phyloP scores from a whole-genome alignment of 2,797 vertebrate genomes.

The Carduelis carduelis region DNA sequence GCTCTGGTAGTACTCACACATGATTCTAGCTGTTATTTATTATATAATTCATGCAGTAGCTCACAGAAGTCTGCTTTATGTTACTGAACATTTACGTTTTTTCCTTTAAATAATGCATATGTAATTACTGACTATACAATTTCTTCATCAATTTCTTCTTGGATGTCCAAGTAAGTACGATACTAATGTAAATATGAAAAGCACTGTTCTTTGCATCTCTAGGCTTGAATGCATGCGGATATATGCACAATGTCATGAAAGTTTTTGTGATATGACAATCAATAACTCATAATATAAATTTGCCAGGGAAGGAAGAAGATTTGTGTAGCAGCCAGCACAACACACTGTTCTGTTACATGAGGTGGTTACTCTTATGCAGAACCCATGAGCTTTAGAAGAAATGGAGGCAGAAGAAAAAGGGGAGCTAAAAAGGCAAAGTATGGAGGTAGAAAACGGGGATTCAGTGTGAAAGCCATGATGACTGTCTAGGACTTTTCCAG shows the following conservation, averaged over 20 bases:
- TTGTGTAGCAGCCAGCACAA: neutral
- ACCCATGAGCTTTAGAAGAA: neutral
- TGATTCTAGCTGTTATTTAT: neutral
- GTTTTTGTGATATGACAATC: neutral
- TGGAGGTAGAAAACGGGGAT: neutral
- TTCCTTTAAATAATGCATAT: neutral
- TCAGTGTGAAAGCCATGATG: neutral
- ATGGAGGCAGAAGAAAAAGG: neutral
- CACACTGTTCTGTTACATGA: neutral
- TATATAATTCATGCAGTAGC: neutral
- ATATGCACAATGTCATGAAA: neutral
- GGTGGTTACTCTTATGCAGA: neutral
- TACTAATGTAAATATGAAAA: neutral
- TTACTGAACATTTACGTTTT: neutral
- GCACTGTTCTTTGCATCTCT: neutral
- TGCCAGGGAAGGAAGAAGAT: neutral
- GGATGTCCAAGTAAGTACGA: neutral
- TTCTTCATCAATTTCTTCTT: neutral
- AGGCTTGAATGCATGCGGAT: neutral
- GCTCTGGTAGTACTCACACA: neutral
- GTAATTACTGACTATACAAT: neutral
- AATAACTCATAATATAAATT: neutral
- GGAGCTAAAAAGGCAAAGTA: neutral
- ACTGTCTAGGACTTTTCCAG: neutral
- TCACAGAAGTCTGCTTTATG: neutral